Base-by-base conservation (phyloP, 2,797 vertebrate species). In the Columba guinea region DNA sequence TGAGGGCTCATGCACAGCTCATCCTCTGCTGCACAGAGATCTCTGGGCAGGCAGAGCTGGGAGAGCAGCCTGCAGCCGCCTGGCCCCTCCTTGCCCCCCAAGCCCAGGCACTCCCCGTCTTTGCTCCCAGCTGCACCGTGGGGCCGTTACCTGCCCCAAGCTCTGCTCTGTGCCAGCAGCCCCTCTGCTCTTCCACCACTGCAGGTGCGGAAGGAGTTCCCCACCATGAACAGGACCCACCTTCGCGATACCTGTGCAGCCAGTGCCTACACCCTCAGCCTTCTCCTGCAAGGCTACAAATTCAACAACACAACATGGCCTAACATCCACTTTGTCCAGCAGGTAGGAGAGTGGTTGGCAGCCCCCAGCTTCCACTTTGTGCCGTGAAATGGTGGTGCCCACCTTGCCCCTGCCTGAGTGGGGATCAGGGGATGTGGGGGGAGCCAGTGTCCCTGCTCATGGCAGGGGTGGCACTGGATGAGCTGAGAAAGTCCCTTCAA, bases 281-380 rank as follows among this genome's bases (percentile, higher is more conserved):
- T 99, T 27, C 98, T 99, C 49, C 84, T 97, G 9, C 94, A 98
- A 7, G 98, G 98, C 85, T 98, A 94, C 51, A 97, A 97, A 15
- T 99, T 99, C 93, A 94, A 53, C 7, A 11, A 60, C 26, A 90
- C 56, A 1, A 97, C 88, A 0, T 99, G 98, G 98, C 67, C 82
- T 32, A 90, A 90, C 87, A 97, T 99, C 76, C 92, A 76, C 83
- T 99, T 99, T 4, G 41, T 90, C 80, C 94, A 12, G 76, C 97
- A 98, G 98, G 98, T 98, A 84, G 30, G 52, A 37, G 15, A 34
- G 49, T 13, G 9, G 24, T 65, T 0, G 0, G 44, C 30, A 46
- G 52, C 24, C 17, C 8, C 56, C 41, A 26, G 27, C 30, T 14
- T 3, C 48, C 46, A 32, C 53, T 17, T 12, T 6, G 28, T 46